These are phyloP conservation scores for Eulemur albifrons DNA, from an alignment of 2,797 vertebrate genomes.

Conservation along the genomic window DNA sequence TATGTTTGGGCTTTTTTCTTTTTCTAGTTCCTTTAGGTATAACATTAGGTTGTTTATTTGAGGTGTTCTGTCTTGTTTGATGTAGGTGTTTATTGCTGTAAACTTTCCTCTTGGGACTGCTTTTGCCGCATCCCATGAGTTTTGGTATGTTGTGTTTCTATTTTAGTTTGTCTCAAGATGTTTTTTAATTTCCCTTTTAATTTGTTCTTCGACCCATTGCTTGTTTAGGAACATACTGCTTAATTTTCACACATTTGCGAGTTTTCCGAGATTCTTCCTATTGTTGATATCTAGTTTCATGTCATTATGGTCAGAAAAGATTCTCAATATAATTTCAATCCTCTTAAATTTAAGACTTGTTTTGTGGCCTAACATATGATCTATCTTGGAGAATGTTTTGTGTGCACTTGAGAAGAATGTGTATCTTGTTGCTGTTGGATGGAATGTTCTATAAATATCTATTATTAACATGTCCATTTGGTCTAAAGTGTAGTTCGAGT, in stretches of 20 bases:
- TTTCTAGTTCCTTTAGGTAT: not conserved
- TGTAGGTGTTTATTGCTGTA: not conserved
- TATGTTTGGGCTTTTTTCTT: not conserved
- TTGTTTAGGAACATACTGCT: not conserved
- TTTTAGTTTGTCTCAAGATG: not conserved
- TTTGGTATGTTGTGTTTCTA: not conserved
- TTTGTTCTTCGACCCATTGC: not conserved
- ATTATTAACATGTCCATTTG: not conserved
- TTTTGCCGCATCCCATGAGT: not conserved
- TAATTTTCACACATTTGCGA: not conserved
- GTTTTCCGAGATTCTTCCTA: not conserved
- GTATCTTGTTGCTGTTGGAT: not conserved
- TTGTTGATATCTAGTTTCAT: not conserved
- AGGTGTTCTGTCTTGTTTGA: not conserved
- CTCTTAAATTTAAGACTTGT: not conserved
- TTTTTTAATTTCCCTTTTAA: not conserved
- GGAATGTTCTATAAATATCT: not conserved
- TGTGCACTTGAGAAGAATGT: not conserved
- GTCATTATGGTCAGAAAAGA: not conserved
- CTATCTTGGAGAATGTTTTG: not conserved
- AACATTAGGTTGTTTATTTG: not conserved
- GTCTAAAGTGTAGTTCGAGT: no score
- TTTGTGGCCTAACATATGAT: not conserved
- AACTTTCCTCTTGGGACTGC: not conserved
- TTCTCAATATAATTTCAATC: not conserved